Evolutionary conservation across 2,888 invertebrate species (phyloP), one percentile per base, ranked within the genome.

Genomic region (Stenichneumon culpator): DNA sequence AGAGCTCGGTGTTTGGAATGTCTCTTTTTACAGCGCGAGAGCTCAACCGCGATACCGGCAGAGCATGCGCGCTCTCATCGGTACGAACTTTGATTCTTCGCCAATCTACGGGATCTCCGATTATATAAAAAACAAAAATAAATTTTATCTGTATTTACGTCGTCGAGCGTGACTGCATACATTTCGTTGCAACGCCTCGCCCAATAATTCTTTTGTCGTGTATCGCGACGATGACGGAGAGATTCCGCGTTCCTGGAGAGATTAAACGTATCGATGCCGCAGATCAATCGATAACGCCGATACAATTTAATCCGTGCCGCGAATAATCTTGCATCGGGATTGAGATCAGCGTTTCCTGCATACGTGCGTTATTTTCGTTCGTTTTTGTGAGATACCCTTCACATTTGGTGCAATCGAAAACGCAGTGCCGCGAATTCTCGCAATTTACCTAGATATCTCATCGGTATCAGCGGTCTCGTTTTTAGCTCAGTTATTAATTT

Each of bases 1-100:
- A 65, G 11, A 63, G 25, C 44, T 16, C 47, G 19, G 25, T 16
- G 25, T n/a, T 72, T 83, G 36, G 28, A 16, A 11, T 54, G 47
- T 80, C 57, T 67, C 11, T 60, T 60, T n/a, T 69, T 79, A 44
- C 25, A 39, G 32, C 4, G 52, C 47, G 75, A 11, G 14, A 80
- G 60, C 50, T 72, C 47, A 22, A 22, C 19, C 32, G 65, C 32
- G 60, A 74, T 74, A 74, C 47, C 11, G 44, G 28, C 16, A 32
- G 1, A 9, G 60, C 47, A 3, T 25, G 19, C 47, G 3, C 22
- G 32, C 6, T 74, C 28, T 72, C 44, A 22, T 36, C 28, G 65
- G 6, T 47, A n/a, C 22, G 65, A 65, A 32, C 63, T 22, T 63
- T 25, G 28, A 22, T 52, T 28, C 65, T 32, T 65, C 14, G 28